A percentile compares a stretch with the other conserved stretches of the same genome.
phyloP scores from a whole-genome alignment of 2,888 invertebrate species.

The Dynastes maya region DNA sequence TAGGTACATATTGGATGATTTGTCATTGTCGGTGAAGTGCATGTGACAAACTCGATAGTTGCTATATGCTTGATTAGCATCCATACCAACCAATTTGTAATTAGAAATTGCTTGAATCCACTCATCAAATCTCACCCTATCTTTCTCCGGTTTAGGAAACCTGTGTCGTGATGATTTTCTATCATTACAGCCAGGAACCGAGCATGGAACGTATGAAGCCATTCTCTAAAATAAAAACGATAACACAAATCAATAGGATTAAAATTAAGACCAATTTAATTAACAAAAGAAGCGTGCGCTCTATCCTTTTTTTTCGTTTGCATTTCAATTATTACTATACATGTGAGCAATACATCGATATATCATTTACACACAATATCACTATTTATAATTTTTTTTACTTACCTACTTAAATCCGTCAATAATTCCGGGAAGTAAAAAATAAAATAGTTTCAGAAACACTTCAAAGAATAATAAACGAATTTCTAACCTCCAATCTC shows the following conservation, averaged over 20 bases:
- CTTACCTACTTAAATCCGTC: too few relatives aligned
- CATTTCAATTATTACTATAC: too few relatives aligned
- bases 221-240: too few relatives aligned
- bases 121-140: neutral
- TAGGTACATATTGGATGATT: too few relatives aligned
- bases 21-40: neutral
- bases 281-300: too few relatives aligned
- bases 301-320: too few relatives aligned
- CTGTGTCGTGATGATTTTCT: constrained; percentile 6
- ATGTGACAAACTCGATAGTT: constrained; percentile 16
- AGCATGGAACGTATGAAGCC: constrained; percentile 2
- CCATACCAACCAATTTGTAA: neutral
- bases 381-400: too few relatives aligned
- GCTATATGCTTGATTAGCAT: constrained; percentile 5
- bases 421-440: too few relatives aligned
- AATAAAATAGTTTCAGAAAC: neutral
- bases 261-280: too few relatives aligned
- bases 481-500: neutral
- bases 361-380: too few relatives aligned
- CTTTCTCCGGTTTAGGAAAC: constrained; percentile 24
- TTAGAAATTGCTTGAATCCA: constrained; percentile 16
- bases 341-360: too few relatives aligned
- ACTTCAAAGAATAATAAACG: neutral
- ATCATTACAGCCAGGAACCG: constrained; percentile 19
- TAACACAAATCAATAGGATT: too few relatives aligned